Evolutionary conservation across 1,140 invertebrate species (phyloP).

Genomic region (Epicauta chinensis): DNA sequence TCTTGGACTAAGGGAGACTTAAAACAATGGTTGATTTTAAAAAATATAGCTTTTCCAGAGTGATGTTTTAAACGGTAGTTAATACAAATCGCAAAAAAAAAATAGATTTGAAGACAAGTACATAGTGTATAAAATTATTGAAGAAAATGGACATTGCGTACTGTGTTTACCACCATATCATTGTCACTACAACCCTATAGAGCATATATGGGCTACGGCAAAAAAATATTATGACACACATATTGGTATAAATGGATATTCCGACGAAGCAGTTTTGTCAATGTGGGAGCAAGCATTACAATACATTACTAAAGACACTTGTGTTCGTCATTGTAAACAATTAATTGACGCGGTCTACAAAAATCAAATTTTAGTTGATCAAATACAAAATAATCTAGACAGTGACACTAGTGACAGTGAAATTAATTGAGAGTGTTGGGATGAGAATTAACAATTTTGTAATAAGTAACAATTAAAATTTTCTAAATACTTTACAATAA

Average conservation of each 20-base stretch:
- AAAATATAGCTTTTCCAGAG: not conserved
- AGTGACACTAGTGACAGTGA: too few relatives aligned
- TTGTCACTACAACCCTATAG: slow-evolving; percentile 1
- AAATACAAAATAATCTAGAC: too few relatives aligned
- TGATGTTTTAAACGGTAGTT: not conserved
- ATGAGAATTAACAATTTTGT: too few relatives aligned
- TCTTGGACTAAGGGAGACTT: not conserved
- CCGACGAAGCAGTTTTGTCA: too few relatives aligned
- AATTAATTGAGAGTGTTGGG: too few relatives aligned
- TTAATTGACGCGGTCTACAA: too few relatives aligned
- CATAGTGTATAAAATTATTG: not conserved
- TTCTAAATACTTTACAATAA: too few relatives aligned
- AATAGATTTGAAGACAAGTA: not conserved
- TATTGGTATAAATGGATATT: not conserved
- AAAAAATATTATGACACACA: slow-evolving; percentile 1
- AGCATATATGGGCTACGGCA: not conserved
- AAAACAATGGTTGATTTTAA: not conserved
- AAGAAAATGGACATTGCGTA: not conserved
- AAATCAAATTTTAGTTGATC: too few relatives aligned
- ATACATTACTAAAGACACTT: too few relatives aligned
- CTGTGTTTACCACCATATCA: not conserved
- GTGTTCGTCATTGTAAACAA: too few relatives aligned
- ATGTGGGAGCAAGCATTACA: too few relatives aligned
- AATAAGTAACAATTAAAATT: too few relatives aligned
- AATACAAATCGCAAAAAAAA: not conserved